Conservation (phyloP, 2,797 vertebrate species). For the Pelochelys cantorii region DNA sequence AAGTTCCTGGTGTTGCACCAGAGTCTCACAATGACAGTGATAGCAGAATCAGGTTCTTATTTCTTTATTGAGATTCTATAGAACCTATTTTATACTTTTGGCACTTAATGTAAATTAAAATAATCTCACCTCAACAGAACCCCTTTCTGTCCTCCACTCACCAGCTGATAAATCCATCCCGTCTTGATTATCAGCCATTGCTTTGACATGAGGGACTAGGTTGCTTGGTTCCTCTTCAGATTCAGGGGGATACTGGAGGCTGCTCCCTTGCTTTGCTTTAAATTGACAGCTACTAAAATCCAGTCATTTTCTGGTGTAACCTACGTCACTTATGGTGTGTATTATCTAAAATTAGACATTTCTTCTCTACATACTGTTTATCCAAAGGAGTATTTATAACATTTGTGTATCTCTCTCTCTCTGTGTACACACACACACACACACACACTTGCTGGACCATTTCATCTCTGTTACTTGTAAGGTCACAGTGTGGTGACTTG, state of each 20-base stretch:
- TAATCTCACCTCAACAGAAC: conserved; percentile 30
- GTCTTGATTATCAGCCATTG: neutral
- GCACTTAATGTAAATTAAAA: conserved; percentile 14
- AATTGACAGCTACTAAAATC: neutral
- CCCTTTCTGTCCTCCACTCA: neutral
- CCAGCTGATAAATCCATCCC: neutral
- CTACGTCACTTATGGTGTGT: neutral
- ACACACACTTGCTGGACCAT: neutral
- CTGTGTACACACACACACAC: neutral
- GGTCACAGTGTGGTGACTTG: conserved; percentile 4
- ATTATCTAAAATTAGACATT: neutral
- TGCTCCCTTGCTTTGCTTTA: neutral
- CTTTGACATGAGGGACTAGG: neutral
- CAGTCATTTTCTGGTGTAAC: neutral
- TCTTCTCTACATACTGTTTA: neutral
- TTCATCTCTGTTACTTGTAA: conserved; percentile 6
- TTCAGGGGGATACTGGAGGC: neutral
- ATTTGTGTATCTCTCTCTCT: too few relatives aligned
- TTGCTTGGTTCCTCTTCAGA: neutral
- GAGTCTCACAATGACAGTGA: neutral
- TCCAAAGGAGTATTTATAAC: neutral
- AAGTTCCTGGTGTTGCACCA: neutral
- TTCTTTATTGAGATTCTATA: neutral
- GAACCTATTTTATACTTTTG: neutral
- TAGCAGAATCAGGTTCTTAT: neutral